phyloP scores from a whole-genome alignment of 92 coral and sea anemone genomes.

The Diadumene lineata region DNA sequence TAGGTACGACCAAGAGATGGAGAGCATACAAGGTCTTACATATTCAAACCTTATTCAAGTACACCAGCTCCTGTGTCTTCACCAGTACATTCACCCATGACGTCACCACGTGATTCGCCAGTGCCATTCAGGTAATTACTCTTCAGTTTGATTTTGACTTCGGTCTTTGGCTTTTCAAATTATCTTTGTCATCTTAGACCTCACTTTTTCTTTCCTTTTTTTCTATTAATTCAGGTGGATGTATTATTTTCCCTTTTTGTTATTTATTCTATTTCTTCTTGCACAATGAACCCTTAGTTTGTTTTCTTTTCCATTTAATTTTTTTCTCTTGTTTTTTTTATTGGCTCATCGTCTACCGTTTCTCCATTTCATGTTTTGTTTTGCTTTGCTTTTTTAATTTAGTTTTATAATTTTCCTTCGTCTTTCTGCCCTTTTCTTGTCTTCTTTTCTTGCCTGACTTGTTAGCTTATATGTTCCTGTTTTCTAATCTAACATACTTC shows the following conservation, averaged over 20 bases:
- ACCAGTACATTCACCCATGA: slow-evolving; percentile 73
- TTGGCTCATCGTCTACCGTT: no score
- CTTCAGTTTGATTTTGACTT: neutral
- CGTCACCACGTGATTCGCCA: slow-evolving; percentile 83
- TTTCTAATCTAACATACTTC: no score
- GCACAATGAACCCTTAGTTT: neutral
- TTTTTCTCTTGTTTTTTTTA: no score
- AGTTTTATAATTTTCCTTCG: neutral
- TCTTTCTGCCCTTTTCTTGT: neutral
- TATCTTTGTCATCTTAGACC: neutral
- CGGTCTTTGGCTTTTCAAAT: neutral
- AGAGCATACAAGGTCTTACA: slow-evolving; percentile 65
- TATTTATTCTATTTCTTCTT: neutral
- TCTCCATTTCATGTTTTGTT: neutral
- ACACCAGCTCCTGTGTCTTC: slow-evolving; percentile 86
- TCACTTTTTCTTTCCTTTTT: neutral
- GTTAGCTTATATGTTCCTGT: no score
- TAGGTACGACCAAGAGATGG: slow-evolving; percentile 42
- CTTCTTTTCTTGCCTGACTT: neutral
- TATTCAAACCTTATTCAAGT: slow-evolving; percentile 67
- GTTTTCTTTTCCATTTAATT: no score
- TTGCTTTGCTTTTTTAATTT: neutral
- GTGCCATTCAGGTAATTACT: slow-evolving; percentile 50
- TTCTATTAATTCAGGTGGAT: no score
- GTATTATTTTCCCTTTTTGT: neutral